Evolutionary conservation across 2,113 vertebrate genomes (phyloP), one percentile per base, ranked within the genome.

Genomic region (Festucalex cinctus): DNA sequence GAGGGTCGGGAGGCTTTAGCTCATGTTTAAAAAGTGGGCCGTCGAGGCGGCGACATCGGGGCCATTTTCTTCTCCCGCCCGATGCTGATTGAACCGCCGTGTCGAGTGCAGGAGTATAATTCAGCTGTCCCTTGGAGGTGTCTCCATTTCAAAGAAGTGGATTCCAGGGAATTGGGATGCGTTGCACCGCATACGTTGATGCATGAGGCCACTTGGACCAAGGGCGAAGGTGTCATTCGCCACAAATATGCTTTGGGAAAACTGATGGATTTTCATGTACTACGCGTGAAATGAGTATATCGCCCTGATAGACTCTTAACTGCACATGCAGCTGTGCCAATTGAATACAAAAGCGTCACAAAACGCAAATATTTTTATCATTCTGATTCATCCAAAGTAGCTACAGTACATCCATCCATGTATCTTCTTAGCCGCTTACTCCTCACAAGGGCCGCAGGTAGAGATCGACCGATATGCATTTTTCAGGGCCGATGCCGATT

Each of bases 181-280:
- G 67, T 70, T 71, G 74, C 43, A 66, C 74, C 63, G 63, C 81
- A 81, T 79, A 83, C 84, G 84, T n/a, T 83, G 81, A 87, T 84
- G 87, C 87, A 88, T 87, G 73, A 88, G 88, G 89, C 86, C 70
- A 85, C 90, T 91, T 88, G 80, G 75, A 76, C 64, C 84, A 88
- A 91, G 87, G 87, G 84, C 88, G 82, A 86, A 88, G 65, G 74
- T 89, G 87, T 89, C 83, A 66, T 51, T 64, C 70, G 66, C 56
- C 35, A 70, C 63, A 80, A 78, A 83, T 77, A 75, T 73, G 43
- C 66, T 61, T 80, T 66, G 37, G 64, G 54, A 63, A 75, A 83
- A 74, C 44, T 17, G 63, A 70, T 54, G 68, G 19, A 43, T 90
- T 85, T 88, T 77, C 76, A 88, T 87, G 74, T 80, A 58, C 48